phyloP scores from a whole-genome alignment of 2,113 vertebrate species.

The Perccottus glenii region DNA sequence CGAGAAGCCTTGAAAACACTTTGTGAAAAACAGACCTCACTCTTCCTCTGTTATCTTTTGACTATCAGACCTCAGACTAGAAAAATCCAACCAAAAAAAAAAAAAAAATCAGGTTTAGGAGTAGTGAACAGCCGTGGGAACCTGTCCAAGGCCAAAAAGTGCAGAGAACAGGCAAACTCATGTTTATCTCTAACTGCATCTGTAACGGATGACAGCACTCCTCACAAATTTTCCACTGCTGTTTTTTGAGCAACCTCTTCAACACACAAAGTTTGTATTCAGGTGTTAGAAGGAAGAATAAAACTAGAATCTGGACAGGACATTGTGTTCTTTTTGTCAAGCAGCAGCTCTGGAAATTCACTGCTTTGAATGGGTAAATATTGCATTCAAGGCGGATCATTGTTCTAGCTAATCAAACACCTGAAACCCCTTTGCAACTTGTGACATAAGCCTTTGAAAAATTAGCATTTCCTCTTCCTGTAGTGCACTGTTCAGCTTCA shows the following conservation, averaged over 20 bases:
- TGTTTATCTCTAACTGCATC: slow-evolving; percentile 53
- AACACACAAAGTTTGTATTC: neutral
- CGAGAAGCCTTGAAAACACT: slow-evolving; percentile 28
- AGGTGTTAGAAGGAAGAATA: neutral
- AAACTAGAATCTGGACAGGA: slow-evolving; percentile 2
- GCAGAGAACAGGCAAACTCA: slow-evolving; percentile 51
- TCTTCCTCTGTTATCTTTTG: slow-evolving; percentile 38
- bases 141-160: slow-evolving; percentile 37
- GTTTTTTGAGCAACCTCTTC: slow-evolving; percentile 12
- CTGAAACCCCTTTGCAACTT: slow-evolving; percentile 25
- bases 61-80: slow-evolving; percentile 19
- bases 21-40: slow-evolving; percentile 6
- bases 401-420: slow-evolving; percentile 36
- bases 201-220: slow-evolving; percentile 30
- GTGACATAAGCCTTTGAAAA: slow-evolving; percentile 54
- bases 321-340: neutral
- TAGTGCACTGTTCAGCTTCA: slow-evolving; percentile 36
- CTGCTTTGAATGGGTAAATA: slow-evolving; percentile 35
- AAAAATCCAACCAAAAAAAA: slow-evolving; percentile 9
- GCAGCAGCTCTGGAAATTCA: slow-evolving; percentile 9
- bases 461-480: slow-evolving; percentile 65
- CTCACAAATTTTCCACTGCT: slow-evolving; percentile 34
- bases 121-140: slow-evolving; percentile 55
- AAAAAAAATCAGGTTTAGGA: slow-evolving; percentile 38
- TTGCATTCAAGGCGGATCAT: slow-evolving; percentile 40